Base-by-base conservation (phyloP, 2,888 invertebrate genomes). In the Melolontha melolontha region DNA sequence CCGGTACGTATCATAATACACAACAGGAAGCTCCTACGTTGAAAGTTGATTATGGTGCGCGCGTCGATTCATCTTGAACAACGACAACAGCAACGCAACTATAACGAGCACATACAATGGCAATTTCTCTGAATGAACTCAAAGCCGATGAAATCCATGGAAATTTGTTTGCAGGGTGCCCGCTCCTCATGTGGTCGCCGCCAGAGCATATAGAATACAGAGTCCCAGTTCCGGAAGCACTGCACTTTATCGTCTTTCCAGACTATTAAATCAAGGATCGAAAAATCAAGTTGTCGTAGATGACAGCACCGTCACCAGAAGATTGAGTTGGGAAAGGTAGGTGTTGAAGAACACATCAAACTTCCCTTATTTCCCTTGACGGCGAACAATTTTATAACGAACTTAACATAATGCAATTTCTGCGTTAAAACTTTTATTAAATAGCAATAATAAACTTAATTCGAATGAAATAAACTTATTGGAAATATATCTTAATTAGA, bases 251-350 rank as follows among this genome's bases (percentile, higher is more conserved):
- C 84, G 85, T 71, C 81, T 89, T 44, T 86, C 88, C 10, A 84
- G 85, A 71, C 81, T 88, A 67, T 83, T 88, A 72, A 88, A 87
- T 79, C 88, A 88, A 75, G 82, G 84, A 17, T 85, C 59, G 78
- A 86, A 69, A 79, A 86, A 17, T 81, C 86, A 40, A 80, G 85
- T 27, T 49, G 85, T 85, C 11, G 79, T 80, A 0, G 84, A 83
- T 10, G 83, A 84, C 14, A 84, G 86, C 29, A 83, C 87, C 70
- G 81, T 82, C 1, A 85, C 86, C 0, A 80, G 89, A 66, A 79
- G 89, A 69, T 85, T 89, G 50, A 89, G 89, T 78, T 89, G 89
- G 89, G 89, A 89, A 78, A 85, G 89, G 89, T 89, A 76, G 81
- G 84, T 77, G 16, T 50, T 8, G 34, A 34, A 10, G 10, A 34